Percentiles rank a stretch among this genome's conserved stretches.
These are phyloP conservation scores for Molorchus minor DNA, from an alignment of 2,888 invertebrate genomes.

Conservation along the genomic window DNA sequence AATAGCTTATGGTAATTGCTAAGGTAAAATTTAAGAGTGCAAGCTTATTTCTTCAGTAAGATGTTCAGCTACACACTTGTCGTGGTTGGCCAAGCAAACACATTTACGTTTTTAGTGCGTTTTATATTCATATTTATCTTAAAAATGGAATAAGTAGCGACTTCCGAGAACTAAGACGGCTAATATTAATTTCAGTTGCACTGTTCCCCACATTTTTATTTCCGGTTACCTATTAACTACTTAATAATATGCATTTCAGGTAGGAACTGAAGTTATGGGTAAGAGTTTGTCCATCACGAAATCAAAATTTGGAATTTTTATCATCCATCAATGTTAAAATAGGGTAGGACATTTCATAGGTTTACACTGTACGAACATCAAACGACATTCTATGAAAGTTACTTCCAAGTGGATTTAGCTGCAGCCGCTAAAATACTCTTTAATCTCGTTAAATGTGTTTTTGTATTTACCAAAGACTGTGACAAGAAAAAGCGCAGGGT, in stretches of 20 bases:
- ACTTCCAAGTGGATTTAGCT: not conserved
- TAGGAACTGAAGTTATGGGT: too few relatives aligned
- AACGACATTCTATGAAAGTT: not conserved
- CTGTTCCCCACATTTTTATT: not conserved
- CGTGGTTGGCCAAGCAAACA: not conserved
- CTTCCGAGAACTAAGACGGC: too few relatives aligned
- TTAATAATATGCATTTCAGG: too few relatives aligned
- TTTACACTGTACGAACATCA: not conserved
- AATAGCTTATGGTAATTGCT: constrained; percentile 4
- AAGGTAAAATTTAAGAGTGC: constrained; percentile 6
- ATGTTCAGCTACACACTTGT: not conserved
- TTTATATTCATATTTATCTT: too few relatives aligned
- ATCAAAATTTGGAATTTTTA: too few relatives aligned
- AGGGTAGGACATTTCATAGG: not conserved
- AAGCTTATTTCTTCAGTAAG: constrained; percentile 4
- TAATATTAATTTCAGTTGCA: not conserved
- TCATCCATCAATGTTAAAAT: too few relatives aligned
- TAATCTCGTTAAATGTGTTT: not conserved
- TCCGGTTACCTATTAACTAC: not conserved
- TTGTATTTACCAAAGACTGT: not conserved
- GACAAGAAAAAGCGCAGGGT: not conserved
- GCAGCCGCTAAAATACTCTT: not conserved
- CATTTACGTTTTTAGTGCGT: too few relatives aligned
- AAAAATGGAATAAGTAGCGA: not conserved
- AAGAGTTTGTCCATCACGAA: too few relatives aligned